phyloP scores from a whole-genome alignment of 92 coral and sea anemone genomes.

The Epizoanthus stellaris region DNA sequence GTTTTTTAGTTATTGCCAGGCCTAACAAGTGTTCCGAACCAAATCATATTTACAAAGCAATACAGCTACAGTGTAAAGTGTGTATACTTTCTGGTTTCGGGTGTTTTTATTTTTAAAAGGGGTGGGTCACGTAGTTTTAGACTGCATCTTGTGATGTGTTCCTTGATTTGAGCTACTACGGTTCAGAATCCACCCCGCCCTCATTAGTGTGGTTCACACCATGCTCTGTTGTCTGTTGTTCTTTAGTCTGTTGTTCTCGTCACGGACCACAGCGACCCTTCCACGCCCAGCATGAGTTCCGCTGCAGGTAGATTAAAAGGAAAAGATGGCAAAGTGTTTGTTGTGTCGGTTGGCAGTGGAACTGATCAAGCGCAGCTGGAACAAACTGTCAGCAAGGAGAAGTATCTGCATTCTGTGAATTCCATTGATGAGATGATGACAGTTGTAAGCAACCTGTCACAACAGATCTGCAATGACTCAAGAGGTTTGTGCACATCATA shows the following conservation, averaged over 20 bases:
- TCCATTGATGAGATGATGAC: constrained; percentile 51
- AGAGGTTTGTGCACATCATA: constrained; percentile 50
- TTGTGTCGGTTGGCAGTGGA: constrained; percentile 73
- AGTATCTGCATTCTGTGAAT: constrained; percentile 50
- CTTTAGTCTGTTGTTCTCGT: constrained; percentile 67
- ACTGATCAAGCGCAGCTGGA: constrained; percentile 55
- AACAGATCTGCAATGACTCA: constrained; percentile 69
- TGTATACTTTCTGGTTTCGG: too few relatives aligned
- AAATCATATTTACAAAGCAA: too few relatives aligned
- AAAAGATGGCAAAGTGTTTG: constrained; percentile 71
- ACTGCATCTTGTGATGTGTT: background rate
- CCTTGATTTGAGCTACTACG: background rate
- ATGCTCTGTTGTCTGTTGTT: background rate
- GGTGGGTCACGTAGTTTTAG: too few relatives aligned
- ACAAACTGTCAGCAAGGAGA: constrained; percentile 59
- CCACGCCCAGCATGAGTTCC: constrained; percentile 40
- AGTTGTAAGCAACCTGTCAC: constrained; percentile 55
- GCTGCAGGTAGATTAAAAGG: constrained; percentile 70
- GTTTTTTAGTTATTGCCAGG: too few relatives aligned
- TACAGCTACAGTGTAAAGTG: too few relatives aligned
- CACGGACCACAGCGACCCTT: constrained; percentile 59
- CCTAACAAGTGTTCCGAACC: too few relatives aligned
- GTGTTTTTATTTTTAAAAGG: too few relatives aligned
- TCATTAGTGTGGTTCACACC: background rate
- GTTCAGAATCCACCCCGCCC: background rate